Base-by-base conservation (phyloP, 2,888 invertebrate species). In the Helobdella robusta region DNA sequence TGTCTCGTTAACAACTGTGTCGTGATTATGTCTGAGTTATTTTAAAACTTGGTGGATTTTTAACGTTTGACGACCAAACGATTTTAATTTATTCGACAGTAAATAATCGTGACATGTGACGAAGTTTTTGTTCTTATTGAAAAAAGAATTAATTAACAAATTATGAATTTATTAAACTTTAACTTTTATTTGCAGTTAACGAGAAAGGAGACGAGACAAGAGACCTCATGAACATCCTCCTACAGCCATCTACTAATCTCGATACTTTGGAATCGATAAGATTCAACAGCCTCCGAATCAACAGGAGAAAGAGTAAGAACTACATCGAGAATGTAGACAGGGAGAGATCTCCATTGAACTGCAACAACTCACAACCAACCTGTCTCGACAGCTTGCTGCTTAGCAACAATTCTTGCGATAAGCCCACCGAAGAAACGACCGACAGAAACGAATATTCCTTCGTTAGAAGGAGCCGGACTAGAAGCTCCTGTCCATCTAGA, bases 401-500 rank as follows among this genome's bases (percentile, higher is more conserved):
- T n/a, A 1, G 25, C 48, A 8, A 48, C 15, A 48, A 8, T 1
- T 5, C 48, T 1, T 11, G 6, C 28, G 32, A 56, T 1, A n/a
- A 32, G 15, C 5, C 5, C 5, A 8, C 56, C 6, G 32, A 28
- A 56, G 32, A n/a, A n/a, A n/a, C n/a, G n/a, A n/a, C n/a, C n/a
- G n/a, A 28, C 32, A 15, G 11, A 15, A 15, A 11, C 11, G 44
- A 15, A n/a, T 32, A 25, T 6, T 28, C 25, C n/a, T 30, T 56
- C 30, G 11, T 56, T 4, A 56, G 56, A 56, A 56, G 32, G 30
- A 18, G 56, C 15, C 32, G 28, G 28, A 32, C 56, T 30, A 28
- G 56, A 56, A 56, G 56, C 32, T 56, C 56, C 1, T 56, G 56
- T 30, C 56, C 56, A 8, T 56, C 56, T 25, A 28, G 56, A 56